phyloP scores from a whole-genome alignment of 2,888 invertebrate species.

The Chalcis sispes region DNA sequence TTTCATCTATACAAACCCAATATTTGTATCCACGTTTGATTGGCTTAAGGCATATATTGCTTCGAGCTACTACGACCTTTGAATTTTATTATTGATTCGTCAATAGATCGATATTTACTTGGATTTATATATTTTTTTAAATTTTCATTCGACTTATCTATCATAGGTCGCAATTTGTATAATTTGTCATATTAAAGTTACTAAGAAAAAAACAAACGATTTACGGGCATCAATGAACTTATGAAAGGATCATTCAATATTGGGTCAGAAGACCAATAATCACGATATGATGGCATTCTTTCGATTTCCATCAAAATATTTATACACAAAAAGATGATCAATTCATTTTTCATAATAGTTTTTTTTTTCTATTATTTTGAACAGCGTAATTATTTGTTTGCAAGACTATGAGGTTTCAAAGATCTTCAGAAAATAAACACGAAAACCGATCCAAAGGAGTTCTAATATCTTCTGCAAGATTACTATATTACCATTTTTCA shows the following conservation, averaged over 20 bases:
- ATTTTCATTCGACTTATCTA: constrained; percentile 55
- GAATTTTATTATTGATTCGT: constrained; percentile 65
- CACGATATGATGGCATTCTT: background rate
- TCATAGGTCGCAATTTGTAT: constrained; percentile 62
- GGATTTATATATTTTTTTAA: constrained; percentile 56
- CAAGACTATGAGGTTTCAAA: background rate
- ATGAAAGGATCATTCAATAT: constrained; percentile 56
- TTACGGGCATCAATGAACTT: constrained; percentile 32
- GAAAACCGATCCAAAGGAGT: background rate
- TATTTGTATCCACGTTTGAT: constrained; percentile 64
- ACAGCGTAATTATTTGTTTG: background rate
- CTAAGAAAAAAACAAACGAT: constrained; percentile 17
- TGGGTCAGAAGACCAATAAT: background rate
- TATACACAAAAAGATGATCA: constrained; percentile 3
- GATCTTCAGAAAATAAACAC: background rate
- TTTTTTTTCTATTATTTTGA: background rate
- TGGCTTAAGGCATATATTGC: constrained; percentile 14
- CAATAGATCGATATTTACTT: constrained; percentile 56
- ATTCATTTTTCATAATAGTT: constrained; percentile 1
- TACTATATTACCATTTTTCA: too few relatives aligned
- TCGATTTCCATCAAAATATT: too few relatives aligned
- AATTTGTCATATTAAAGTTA: constrained; percentile 63
- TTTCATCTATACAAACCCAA: constrained; percentile 61
- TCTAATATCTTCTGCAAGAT: background rate
- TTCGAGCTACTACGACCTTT: constrained; percentile 56